Conservation (phyloP, 2,888 invertebrate species). For the Andrena chrysosceles region DNA sequence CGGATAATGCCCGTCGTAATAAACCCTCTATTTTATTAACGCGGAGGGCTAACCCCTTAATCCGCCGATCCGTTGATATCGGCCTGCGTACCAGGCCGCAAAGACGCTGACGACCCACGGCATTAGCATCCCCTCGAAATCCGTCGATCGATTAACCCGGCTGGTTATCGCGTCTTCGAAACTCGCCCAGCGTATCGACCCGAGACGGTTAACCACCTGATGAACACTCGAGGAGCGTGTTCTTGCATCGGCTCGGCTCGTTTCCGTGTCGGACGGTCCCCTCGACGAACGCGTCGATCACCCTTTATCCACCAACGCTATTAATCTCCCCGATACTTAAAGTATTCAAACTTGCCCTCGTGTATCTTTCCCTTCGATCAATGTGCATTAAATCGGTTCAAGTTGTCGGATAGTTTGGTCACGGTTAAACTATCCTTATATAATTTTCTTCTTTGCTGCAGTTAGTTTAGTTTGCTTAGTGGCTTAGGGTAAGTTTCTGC, state of each 20-base stretch:
- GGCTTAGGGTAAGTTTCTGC: too few species aligned
- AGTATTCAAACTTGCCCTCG: too few species aligned
- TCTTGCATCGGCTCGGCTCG: background rate
- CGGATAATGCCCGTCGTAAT: conserved; percentile 9
- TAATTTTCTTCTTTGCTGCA: too few species aligned
- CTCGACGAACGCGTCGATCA: background rate
- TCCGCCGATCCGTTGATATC: conserved; percentile 19
- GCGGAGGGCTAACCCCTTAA: background rate
- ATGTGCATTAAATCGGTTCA: too few species aligned
- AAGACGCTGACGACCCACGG: background rate
- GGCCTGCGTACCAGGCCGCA: background rate
- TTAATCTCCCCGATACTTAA: too few species aligned
- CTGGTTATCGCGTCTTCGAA: conserved; percentile 5
- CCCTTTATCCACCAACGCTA: too few species aligned
- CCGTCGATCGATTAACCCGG: conserved; percentile 1
- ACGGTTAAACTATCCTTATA: too few species aligned
- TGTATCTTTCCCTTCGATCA: too few species aligned
- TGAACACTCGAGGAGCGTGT: conserved; percentile 22
- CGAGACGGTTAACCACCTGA: conserved; percentile 16
- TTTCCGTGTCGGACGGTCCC: background rate
- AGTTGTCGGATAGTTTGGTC: too few species aligned
- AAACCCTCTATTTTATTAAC: conserved; percentile 26
- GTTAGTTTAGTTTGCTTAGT: too few species aligned
- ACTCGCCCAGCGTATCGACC: conserved; percentile 20
- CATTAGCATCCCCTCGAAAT: conserved; percentile 12